Conservation (phyloP, 1,140 invertebrate genomes). For the Epicauta chinensis region DNA sequence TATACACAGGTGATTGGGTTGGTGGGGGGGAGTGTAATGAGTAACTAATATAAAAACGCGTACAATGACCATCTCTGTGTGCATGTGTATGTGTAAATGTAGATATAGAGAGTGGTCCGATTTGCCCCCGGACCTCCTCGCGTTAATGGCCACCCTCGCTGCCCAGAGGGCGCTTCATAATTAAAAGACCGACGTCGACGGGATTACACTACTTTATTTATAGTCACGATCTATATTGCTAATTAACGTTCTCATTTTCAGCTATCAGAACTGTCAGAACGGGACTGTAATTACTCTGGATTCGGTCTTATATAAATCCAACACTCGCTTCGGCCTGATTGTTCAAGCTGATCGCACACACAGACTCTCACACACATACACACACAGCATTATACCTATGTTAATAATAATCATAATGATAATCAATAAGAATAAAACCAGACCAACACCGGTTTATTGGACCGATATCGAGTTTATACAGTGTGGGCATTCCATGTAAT, state of each 20-base stretch:
- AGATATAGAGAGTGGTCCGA: not conserved
- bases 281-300: constrained; percentile 26
- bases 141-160: constrained; percentile 31
- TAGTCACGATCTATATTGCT: constrained; percentile 44
- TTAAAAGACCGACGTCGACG: constrained; percentile 40
- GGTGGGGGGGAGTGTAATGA: constrained; percentile 21
- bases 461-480: no score
- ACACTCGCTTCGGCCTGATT: constrained; percentile 10
- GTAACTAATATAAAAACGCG: constrained; percentile 9
- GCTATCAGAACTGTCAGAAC: constrained; percentile 35
- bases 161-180: constrained; percentile 33
- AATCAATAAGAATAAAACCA: constrained; percentile 3
- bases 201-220: constrained; percentile 43
- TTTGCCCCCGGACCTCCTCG: constrained; percentile 23
- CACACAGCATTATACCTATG: no score
- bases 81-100: constrained; percentile 4
- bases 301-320: constrained; percentile 19
- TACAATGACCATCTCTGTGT: not conserved
- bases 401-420: no score
- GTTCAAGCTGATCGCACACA: not conserved
- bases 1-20: constrained; percentile 18
- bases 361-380: no score
- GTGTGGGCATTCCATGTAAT: no score
- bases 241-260: constrained; percentile 43
- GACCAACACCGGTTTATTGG: constrained; percentile 10